These are phyloP conservation scores for Fragum sueziense DNA, from an alignment of 2,888 invertebrate species.

Conservation along the genomic window DNA sequence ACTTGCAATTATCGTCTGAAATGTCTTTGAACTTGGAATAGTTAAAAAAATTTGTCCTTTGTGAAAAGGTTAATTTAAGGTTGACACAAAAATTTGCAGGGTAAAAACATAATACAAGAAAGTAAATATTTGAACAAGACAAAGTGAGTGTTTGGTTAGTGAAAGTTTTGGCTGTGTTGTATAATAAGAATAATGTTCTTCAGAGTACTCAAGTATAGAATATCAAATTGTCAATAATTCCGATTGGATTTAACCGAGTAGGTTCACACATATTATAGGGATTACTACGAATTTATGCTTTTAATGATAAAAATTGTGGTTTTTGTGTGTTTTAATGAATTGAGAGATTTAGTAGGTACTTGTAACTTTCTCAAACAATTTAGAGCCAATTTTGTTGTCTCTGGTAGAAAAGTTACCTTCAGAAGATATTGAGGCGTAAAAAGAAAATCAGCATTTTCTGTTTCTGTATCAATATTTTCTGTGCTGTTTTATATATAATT, in stretches of 20 bases:
- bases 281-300: slow-evolving; percentile 16
- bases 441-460: too few species aligned
- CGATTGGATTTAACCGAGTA: slow-evolving; percentile 8
- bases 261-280: slow-evolving; percentile 11
- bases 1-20: neutral
- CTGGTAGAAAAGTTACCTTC: too few species aligned
- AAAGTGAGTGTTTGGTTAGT: slow-evolving; percentile 36
- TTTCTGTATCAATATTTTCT: too few species aligned
- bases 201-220: slow-evolving; percentile 17
- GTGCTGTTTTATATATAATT: too few species aligned
- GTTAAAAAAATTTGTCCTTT: neutral
- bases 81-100: slow-evolving; percentile 6
- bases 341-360: slow-evolving; percentile 5
- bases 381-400: too few species aligned
- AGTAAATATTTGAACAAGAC: slow-evolving; percentile 49
- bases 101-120: slow-evolving; percentile 19
- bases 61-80: slow-evolving; percentile 3
- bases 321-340: neutral
- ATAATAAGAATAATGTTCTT: slow-evolving; percentile 38
- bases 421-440: too few species aligned
- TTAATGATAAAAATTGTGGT: neutral
- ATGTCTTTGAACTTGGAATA: neutral
- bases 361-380: too few species aligned
- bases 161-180: slow-evolving; percentile 27
- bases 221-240: slow-evolving; percentile 22